phyloP scores from a whole-genome alignment of 23 tunicate genomes.

The Aplidium turbinatum region DNA sequence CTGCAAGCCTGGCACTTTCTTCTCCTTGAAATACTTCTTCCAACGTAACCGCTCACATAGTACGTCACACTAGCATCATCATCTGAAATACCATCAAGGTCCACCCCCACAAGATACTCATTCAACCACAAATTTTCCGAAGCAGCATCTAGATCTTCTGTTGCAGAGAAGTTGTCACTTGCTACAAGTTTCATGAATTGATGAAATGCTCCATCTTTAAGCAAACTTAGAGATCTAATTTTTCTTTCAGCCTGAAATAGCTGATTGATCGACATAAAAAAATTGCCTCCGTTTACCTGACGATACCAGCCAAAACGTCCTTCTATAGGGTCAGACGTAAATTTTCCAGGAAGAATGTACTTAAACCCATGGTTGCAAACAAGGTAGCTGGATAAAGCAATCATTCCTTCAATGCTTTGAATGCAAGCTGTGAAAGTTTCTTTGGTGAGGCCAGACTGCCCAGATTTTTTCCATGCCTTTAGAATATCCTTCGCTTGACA shows the following conservation, averaged over 20 bases:
- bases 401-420: conserved; percentile 2
- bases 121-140: neutral
- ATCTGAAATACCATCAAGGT: neutral
- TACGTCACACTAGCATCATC: conserved; percentile 1
- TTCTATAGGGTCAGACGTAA: conserved; percentile 21
- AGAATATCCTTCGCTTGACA: neutral
- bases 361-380: conserved; percentile 17
- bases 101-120: neutral
- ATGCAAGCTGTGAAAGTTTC: conserved; percentile 30
- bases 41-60: conserved; percentile 20
- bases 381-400: neutral
- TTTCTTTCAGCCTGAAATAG: neutral
- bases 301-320: conserved; percentile 36
- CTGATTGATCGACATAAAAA: conserved; percentile 13
- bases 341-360: conserved; percentile 12
- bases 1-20: conserved; percentile 11
- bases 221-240: conserved; percentile 13
- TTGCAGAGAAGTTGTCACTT: too few relatives aligned
- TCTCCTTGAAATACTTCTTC: conserved; percentile 4
- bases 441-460: conserved; percentile 12
- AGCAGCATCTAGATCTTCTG: too few relatives aligned
- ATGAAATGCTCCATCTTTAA: conserved; percentile 6
- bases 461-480: conserved; percentile 5
- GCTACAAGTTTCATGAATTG: too few relatives aligned
- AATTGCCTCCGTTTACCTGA: conserved; percentile 20